Percentiles rank a stretch among this genome's conserved stretches.
phyloP scores from a whole-genome alignment of 2,888 invertebrate genomes.

The Heliconius aoede region DNA sequence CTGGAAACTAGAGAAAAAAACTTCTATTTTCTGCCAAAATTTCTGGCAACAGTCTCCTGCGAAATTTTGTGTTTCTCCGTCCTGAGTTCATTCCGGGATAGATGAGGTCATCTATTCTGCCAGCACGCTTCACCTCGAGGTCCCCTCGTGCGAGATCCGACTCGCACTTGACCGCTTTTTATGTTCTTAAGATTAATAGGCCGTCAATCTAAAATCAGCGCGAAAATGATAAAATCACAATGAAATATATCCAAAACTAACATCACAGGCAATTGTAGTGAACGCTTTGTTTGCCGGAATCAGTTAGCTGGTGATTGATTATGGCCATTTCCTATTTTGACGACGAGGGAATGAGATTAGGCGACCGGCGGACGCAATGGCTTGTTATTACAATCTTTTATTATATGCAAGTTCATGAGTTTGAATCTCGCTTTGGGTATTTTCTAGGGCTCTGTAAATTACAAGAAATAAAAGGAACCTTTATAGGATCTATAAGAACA shows the following conservation, averaged over 20 bases:
- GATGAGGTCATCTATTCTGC: too few species aligned
- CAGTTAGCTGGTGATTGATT: conserved; percentile 39
- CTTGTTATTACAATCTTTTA: not conserved
- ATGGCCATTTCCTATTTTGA: conserved; percentile 39
- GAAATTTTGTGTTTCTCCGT: too few species aligned
- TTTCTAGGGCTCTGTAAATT: not conserved
- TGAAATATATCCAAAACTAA: conserved; percentile 32
- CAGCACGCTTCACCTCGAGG: too few species aligned
- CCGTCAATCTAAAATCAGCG: not conserved
- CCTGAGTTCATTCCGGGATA: too few species aligned
- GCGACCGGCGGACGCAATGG: not conserved
- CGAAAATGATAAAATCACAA: conserved; percentile 23
- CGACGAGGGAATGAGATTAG: conserved; percentile 35
- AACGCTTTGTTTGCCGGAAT: conserved; percentile 37
- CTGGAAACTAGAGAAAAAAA: not conserved
- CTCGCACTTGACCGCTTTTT: too few species aligned
- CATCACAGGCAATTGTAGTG: conserved; percentile 25
- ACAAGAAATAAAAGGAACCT: not conserved
- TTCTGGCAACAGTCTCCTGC: too few species aligned
- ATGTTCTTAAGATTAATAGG: not conserved
- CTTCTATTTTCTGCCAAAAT: too few species aligned
- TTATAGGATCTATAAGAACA: not conserved
- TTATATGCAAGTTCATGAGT: not conserved
- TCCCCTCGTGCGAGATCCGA: too few species aligned
- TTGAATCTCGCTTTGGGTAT: not conserved